A percentile compares a stretch with the other conserved stretches of the same genome.
phyloP scores from a whole-genome alignment of 2,888 invertebrate genomes.

The Cecidostiba fungosa region DNA sequence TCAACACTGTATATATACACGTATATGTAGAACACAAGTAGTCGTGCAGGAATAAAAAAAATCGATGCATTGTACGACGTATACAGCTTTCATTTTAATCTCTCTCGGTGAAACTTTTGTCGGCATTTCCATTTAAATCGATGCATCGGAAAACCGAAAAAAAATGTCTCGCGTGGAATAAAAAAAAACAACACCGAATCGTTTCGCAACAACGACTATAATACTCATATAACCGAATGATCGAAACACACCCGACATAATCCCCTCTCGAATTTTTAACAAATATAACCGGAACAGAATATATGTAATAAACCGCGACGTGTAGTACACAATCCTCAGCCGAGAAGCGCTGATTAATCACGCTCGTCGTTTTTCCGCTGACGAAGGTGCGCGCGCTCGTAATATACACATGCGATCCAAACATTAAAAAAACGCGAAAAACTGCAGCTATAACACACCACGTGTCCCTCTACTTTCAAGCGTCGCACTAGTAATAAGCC shows the following conservation, averaged over 20 bases:
- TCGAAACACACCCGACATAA: too few relatives aligned
- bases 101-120: conserved; percentile 32
- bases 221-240: too few relatives aligned
- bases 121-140: conserved; percentile 25
- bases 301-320: not conserved
- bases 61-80: conserved; percentile 36
- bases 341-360: conserved; percentile 22
- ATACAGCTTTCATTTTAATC: conserved; percentile 44
- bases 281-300: not conserved
- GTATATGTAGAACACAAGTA: not conserved
- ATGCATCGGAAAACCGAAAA: conserved; percentile 5
- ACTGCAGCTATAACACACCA: not conserved
- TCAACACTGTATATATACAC: too few relatives aligned
- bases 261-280: too few relatives aligned
- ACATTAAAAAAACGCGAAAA: conserved; percentile 28
- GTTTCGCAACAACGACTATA: not conserved
- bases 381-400: not conserved
- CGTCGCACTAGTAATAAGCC: conserved; percentile 26
- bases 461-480: not conserved
- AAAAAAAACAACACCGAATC: not conserved
- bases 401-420: not conserved
- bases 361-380: conserved; percentile 34
- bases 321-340: not conserved
- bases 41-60: conserved; percentile 10
- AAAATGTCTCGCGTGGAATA: not conserved